Percentiles rank a stretch among this genome's conserved stretches.
Evolutionary conservation across 2,888 invertebrate genomes (phyloP).

Genomic region (Mystacides longicornis): DNA sequence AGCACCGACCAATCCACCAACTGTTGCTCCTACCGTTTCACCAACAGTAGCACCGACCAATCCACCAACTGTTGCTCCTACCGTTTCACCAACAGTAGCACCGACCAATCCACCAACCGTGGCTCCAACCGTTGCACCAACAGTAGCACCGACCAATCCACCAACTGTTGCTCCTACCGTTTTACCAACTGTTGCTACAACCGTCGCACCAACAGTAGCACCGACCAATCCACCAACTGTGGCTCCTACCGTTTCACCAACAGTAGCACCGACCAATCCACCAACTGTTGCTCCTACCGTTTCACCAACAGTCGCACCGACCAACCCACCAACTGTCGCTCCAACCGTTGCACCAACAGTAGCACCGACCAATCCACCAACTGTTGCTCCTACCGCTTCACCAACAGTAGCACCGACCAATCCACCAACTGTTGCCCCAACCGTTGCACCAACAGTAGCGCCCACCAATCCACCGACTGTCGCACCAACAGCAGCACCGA

Average conservation of each 20-base stretch:
- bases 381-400: neutral
- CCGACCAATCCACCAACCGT: slow-evolving; percentile 26
- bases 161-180: slow-evolving; percentile 26
- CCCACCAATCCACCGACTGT: slow-evolving; percentile 26
- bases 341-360: neutral
- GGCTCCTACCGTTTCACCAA: slow-evolving; percentile 29
- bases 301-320: slow-evolving; percentile 12
- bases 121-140: slow-evolving; percentile 23
- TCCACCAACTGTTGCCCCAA: neutral
- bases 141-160: slow-evolving; percentile 27
- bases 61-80: neutral
- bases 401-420: neutral
- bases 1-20: slow-evolving; percentile 2
- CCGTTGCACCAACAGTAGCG: slow-evolving; percentile 21
- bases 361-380: neutral
- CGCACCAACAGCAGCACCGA: too few relatives aligned
- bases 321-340: neutral
- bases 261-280: slow-evolving; percentile 30
- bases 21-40: neutral
- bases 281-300: slow-evolving; percentile 26
- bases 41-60: neutral
- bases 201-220: slow-evolving; percentile 25
- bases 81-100: slow-evolving; percentile 21
- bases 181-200: slow-evolving; percentile 27
- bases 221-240: slow-evolving; percentile 19